Conservation (phyloP, 1,140 invertebrate species). For the Drosophila tristis region DNA sequence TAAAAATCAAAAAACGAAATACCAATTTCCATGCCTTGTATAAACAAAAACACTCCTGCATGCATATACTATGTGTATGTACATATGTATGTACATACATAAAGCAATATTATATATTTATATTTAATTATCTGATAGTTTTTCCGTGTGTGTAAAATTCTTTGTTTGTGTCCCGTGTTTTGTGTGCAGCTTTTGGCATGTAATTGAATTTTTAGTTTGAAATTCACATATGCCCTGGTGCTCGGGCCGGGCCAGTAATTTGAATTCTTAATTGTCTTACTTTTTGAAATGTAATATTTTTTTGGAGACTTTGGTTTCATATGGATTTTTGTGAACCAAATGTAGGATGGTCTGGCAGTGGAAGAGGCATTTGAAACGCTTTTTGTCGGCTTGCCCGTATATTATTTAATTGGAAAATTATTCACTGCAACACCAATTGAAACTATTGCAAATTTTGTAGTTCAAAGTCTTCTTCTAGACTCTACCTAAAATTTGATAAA, state of each 20-base stretch:
- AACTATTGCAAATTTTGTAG: no score
- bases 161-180: slow-evolving; percentile 9
- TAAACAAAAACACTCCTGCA: background rate
- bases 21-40: background rate
- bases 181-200: slow-evolving; percentile 41
- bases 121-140: no score
- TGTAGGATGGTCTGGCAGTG: no score
- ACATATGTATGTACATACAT: background rate
- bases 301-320: no score
- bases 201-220: slow-evolving; percentile 20
- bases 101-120: background rate
- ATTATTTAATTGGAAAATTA: no score
- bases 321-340: no score
- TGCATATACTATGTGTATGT: slow-evolving; percentile 5
- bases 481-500: no score
- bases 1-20: slow-evolving; percentile 11
- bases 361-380: no score
- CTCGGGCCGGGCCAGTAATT: slow-evolving; percentile 7
- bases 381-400: no score
- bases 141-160: slow-evolving; percentile 7
- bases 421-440: no score
- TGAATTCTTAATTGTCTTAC: slow-evolving; percentile 7
- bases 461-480: no score
- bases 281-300: background rate
- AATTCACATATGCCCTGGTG: background rate